These are phyloP conservation scores for Dromococcyx pavoninus DNA, from an alignment of 2,797 vertebrate genomes.

Conservation along the genomic window DNA sequence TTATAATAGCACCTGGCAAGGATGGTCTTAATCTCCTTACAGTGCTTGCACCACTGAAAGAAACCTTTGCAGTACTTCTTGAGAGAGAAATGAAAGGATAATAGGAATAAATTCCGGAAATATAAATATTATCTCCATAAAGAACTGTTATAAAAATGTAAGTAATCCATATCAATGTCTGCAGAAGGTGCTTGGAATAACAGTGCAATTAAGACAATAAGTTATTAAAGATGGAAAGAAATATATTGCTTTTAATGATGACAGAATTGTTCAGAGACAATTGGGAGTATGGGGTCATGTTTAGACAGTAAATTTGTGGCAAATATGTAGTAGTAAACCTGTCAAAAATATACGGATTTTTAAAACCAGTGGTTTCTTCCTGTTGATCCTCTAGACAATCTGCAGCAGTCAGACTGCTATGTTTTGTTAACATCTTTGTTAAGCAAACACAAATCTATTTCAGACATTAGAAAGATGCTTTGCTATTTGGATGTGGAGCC, in stretches of 20 bases:
- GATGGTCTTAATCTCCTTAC: constrained; percentile 54
- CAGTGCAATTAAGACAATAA: background rate
- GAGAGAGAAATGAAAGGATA: constrained; percentile 12
- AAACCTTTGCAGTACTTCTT: constrained; percentile 6
- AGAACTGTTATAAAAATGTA: constrained; percentile 12
- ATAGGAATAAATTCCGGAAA: constrained; percentile 17
- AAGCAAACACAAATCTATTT: background rate
- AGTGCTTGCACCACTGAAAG: background rate
- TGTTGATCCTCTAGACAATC: fast-evolving
- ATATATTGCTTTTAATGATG: background rate
- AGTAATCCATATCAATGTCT: background rate
- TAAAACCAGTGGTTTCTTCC: background rate
- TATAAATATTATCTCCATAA: background rate
- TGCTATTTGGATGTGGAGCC: background rate
- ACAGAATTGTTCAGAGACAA: background rate
- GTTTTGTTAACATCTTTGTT: background rate
- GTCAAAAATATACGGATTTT: background rate
- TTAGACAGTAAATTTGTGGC: background rate
- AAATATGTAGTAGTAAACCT: background rate
- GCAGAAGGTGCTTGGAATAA: constrained; percentile 4
- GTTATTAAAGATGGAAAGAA: constrained; percentile 10
- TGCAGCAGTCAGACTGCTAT: background rate
- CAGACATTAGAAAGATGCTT: background rate
- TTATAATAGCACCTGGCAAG: constrained; percentile 52
- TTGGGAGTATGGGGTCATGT: background rate